A percentile compares a stretch with the other conserved stretches of the same genome.
Evolutionary conservation across 2,797 vertebrate species (phyloP).

Genomic region (Lacerta agilis): DNA sequence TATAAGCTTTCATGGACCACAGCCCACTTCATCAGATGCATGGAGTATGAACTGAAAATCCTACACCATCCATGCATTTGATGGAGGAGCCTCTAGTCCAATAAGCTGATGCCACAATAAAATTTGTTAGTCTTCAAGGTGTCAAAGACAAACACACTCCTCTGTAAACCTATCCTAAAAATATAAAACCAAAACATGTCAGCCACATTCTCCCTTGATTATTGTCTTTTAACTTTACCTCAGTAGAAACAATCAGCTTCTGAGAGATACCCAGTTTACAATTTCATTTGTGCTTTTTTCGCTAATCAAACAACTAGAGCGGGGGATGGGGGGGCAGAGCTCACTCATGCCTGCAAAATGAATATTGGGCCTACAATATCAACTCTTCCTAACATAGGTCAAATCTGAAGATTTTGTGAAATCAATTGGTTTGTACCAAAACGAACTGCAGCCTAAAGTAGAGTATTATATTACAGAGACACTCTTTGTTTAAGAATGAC

Average conservation of each 20-base stretch:
- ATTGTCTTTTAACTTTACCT: background rate
- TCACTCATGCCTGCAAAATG: background rate
- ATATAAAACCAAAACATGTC: background rate
- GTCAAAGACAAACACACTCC: background rate
- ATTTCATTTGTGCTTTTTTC: too few relatives aligned
- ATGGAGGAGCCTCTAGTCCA: background rate
- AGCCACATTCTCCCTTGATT: background rate
- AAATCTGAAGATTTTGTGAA: background rate
- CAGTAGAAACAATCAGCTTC: background rate
- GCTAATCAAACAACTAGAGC: too few relatives aligned
- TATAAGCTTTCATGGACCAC: background rate
- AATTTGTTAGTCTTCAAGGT: background rate
- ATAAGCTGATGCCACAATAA: background rate
- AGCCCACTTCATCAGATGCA: background rate
- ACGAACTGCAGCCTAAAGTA: background rate
- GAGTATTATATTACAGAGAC: background rate
- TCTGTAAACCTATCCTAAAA: background rate
- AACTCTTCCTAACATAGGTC: accelerated
- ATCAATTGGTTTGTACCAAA: background rate
- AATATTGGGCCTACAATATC: background rate
- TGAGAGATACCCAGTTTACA: background rate
- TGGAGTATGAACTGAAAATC: background rate
- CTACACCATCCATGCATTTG: background rate
- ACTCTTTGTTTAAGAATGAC: background rate
- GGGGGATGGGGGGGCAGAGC: background rate